Conservation (phyloP, 92 coral and sea anemone genomes). For the Hydrozoanthus gracilis region DNA sequence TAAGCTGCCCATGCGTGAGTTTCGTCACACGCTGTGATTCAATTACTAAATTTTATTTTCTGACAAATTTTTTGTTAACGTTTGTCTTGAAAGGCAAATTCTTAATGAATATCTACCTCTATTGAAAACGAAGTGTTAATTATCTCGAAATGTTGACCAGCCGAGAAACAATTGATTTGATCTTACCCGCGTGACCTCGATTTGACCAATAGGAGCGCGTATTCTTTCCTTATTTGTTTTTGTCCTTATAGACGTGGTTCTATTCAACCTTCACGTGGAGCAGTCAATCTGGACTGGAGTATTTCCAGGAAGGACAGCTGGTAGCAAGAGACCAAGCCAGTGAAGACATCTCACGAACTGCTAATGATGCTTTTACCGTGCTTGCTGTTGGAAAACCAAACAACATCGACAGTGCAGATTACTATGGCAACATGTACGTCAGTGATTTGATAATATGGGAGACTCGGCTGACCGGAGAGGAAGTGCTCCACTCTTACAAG, state of each 20-base stretch:
- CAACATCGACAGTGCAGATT: conserved; percentile 65
- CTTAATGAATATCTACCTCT: too few species aligned
- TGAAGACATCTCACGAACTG: conserved; percentile 56
- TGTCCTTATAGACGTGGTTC: conserved; percentile 65
- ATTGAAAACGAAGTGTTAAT: too few species aligned
- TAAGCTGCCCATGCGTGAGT: too few species aligned
- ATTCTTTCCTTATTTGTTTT: not conserved
- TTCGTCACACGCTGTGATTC: too few species aligned
- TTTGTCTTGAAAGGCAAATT: too few species aligned
- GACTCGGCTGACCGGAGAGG: conserved; percentile 62
- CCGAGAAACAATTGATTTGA: too few species aligned
- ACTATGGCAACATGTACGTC: conserved; percentile 77
- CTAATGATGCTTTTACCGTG: conserved; percentile 70
- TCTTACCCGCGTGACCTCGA: too few species aligned
- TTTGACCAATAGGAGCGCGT: too few species aligned
- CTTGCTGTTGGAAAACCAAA: conserved; percentile 81
- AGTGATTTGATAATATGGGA: conserved; percentile 85
- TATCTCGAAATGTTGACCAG: too few species aligned
- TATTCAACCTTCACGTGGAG: conserved; percentile 80
- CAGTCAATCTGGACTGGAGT: conserved; percentile 66
- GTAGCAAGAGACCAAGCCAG: conserved; percentile 50
- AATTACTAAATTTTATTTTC: too few species aligned
- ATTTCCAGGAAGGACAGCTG: conserved; percentile 76
- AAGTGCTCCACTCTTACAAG: conserved; percentile 72
- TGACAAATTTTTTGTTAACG: too few species aligned